Conservation (phyloP, 2,113 vertebrate genomes). For the Tachuris rubrigastra region DNA sequence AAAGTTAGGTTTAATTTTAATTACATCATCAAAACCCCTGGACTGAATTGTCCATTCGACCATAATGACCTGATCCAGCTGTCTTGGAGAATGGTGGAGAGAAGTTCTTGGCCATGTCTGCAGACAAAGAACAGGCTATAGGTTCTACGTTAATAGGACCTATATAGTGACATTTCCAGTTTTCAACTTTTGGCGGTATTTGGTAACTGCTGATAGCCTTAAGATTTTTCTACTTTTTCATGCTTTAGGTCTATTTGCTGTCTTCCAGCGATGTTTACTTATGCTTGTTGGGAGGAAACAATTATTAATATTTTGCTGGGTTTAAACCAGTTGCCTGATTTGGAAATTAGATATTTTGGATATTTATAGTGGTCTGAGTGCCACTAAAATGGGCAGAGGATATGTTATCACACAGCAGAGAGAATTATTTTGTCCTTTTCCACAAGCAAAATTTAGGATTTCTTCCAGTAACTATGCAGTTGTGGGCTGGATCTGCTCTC, state of each 20-base stretch:
- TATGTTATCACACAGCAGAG: neutral
- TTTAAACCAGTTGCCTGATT: neutral
- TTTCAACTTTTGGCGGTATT: neutral
- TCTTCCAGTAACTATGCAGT: neutral
- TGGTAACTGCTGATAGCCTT: rapidly evolving
- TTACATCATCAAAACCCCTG: neutral
- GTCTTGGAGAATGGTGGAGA: neutral
- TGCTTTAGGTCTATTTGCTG: neutral
- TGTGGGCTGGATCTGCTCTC: neutral
- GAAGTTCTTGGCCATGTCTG: neutral
- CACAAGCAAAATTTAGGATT: neutral
- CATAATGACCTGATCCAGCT: rapidly evolving
- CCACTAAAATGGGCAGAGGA: neutral
- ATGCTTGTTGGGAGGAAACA: neutral
- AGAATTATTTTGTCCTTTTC: neutral
- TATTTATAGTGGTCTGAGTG: neutral
- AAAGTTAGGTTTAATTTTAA: neutral
- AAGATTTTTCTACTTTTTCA: neutral
- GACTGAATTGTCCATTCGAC: neutral
- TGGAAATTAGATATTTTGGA: neutral
- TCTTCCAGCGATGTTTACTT: neutral
- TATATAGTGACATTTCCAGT: neutral
- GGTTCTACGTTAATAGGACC: neutral
- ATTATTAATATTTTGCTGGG: neutral
- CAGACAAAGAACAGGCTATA: neutral